Evolutionary conservation across 2,797 vertebrate genomes (phyloP).

Genomic region (Dendrocincla fuliginosa): DNA sequence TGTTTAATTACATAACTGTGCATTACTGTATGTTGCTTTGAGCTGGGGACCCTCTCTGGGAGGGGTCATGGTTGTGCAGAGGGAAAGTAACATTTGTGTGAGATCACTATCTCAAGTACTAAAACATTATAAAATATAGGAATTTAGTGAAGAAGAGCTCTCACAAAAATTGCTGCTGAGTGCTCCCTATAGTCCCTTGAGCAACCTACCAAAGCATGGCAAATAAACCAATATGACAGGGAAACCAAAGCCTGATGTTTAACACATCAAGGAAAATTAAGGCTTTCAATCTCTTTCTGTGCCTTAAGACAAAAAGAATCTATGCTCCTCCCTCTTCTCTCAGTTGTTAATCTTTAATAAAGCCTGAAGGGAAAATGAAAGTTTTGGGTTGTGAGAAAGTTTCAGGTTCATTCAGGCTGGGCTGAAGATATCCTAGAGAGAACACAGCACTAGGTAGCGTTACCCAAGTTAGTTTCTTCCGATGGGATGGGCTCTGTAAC

Average conservation of each 20-base stretch:
- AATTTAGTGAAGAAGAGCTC: background rate
- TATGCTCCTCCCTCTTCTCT: background rate
- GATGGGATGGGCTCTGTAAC: slow-evolving; percentile 70
- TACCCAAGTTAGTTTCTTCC: slow-evolving; percentile 67
- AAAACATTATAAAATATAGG: background rate
- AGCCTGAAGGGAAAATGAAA: background rate
- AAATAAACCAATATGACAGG: background rate
- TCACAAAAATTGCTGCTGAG: background rate
- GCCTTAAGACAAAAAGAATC: background rate
- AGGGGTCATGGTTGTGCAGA: background rate
- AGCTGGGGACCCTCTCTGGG: background rate
- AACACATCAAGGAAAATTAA: slow-evolving; percentile 19
- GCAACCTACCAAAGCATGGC: background rate
- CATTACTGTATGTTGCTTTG: background rate
- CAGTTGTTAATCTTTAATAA: background rate
- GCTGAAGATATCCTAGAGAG: background rate
- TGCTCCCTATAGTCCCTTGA: background rate
- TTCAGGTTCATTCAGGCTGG: background rate
- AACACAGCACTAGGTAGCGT: background rate
- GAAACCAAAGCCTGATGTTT: background rate
- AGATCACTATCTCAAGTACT: background rate
- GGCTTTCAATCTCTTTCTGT: slow-evolving; percentile 2
- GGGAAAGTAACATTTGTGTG: background rate
- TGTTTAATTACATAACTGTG: background rate
- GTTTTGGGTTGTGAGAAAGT: background rate